A percentile compares a stretch with the other conserved stretches of the same genome.
Conservation (phyloP, 1,140 invertebrate species). For the Berghia stephanieae region DNA sequence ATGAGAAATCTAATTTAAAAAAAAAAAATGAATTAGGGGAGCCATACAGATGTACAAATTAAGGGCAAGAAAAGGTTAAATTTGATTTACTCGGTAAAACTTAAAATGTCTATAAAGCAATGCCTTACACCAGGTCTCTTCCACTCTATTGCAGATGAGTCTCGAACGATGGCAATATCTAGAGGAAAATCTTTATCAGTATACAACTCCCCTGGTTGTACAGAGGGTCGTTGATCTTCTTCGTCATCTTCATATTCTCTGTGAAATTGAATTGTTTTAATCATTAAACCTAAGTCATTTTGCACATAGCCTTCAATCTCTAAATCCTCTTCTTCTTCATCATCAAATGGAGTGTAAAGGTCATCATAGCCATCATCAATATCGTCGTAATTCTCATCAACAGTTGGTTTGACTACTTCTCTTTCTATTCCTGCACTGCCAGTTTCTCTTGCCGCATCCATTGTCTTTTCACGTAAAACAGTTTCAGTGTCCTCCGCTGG, state of each 20-base stretch:
- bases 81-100: not conserved
- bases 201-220: slow-evolving; percentile 31
- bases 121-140: slow-evolving; percentile 43
- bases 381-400: slow-evolving; percentile 28
- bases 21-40: too few relatives aligned
- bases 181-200: slow-evolving; percentile 41
- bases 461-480: too few relatives aligned
- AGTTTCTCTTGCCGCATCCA: too few relatives aligned
- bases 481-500: too few relatives aligned
- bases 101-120: not conserved
- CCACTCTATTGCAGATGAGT: slow-evolving; percentile 38
- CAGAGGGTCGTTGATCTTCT: slow-evolving; percentile 18
- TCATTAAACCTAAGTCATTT: slow-evolving; percentile 2
- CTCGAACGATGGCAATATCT: slow-evolving; percentile 34
- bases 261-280: slow-evolving; percentile 30
- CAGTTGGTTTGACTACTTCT: too few relatives aligned
- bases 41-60: too few relatives aligned
- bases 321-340: slow-evolving; percentile 25
- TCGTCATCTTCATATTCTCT: slow-evolving; percentile 14
- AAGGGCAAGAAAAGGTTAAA: too few relatives aligned
- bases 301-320: slow-evolving; percentile 4
- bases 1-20: too few relatives aligned
- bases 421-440: too few relatives aligned
- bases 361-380: slow-evolving; percentile 29
- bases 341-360: slow-evolving; percentile 32